Evolutionary conservation across 92 coral and sea anemone genomes (phyloP).

Genomic region (Zoanthus gigantus): DNA sequence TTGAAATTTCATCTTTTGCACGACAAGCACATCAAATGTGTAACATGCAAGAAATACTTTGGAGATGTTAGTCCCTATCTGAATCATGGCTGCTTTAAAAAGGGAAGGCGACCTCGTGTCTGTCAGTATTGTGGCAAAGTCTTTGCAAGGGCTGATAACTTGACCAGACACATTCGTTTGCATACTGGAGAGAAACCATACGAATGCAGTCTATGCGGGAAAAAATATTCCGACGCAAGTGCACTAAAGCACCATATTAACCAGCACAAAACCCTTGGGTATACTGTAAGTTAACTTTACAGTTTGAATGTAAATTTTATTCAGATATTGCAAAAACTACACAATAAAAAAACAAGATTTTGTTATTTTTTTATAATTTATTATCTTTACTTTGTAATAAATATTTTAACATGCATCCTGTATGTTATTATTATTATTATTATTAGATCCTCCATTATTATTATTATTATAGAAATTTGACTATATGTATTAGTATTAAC

Average conservation of each 20-base stretch:
- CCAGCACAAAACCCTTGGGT: not conserved
- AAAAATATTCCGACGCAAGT: not conserved
- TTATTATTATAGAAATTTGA: too few relatives aligned
- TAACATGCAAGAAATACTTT: not conserved
- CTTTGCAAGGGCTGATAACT: not conserved
- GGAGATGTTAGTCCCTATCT: not conserved
- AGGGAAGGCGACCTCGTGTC: not conserved
- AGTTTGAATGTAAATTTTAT: too few relatives aligned
- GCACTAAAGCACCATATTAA: not conserved
- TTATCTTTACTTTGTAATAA: too few relatives aligned
- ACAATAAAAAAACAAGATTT: too few relatives aligned
- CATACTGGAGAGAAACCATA: conserved; percentile 14
- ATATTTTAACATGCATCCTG: too few relatives aligned
- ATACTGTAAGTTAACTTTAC: not conserved
- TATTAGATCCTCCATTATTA: too few relatives aligned
- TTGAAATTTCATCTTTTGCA: not conserved
- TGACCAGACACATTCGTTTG: not conserved
- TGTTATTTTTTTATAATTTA: too few relatives aligned
- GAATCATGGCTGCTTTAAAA: not conserved
- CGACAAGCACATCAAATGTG: conserved; percentile 8
- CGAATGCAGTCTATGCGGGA: conserved; percentile 1
- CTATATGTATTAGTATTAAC: too few relatives aligned
- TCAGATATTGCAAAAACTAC: too few relatives aligned
- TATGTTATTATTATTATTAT: too few relatives aligned
- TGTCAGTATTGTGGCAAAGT: conserved; percentile 4